Evolutionary conservation across 1,140 invertebrate species (phyloP), one percentile per base, ranked within the genome.

Genomic region (Leguminivora glycinivorella): DNA sequence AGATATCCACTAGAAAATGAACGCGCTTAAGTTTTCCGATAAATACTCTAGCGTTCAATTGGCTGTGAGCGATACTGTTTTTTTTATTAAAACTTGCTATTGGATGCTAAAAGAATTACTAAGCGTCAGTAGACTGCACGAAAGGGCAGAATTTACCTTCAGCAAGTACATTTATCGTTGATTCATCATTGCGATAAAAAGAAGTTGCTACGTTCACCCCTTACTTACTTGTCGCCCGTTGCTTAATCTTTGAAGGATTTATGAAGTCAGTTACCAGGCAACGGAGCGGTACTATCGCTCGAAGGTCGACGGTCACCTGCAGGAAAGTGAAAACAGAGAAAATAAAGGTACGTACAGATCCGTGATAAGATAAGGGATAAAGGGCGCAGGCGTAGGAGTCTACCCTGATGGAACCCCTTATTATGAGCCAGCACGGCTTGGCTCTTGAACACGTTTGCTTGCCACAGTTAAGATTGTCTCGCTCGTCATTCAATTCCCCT

Each of bases 361-460:
- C 14, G 14, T 78, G 72, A 78, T 68, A 73, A 77, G 75, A 77
- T 78, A 78, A 72, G 75, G 74, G 47, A 52, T 34, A 68, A 71
- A 75, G 72, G 71, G 70, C 58, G 58, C 56, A 26, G 58, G 26
- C 58, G 24, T 72, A 66, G n/a, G n/a, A n/a, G 40, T 56, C 31
- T 66, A 70, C 52, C 68, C 69, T 72, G 72, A 77, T 74, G 72
- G 71, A 78, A 70, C 79, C 76, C 76, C 83, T 85, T 85, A 84
- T 87, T 85, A 87, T 85, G 83, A 77, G 75, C 73, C 70, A 74
- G 78, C 84, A 85, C 84, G 83, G 38, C 69, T 72, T 72, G 83
- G 70, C 75, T 82, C 84, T 87, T 85, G 76, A 85, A 85, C 84
- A 87, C 84, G 84, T 83, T 74, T 80, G 79, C 77, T 77, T 75